A percentile compares a stretch with the other conserved stretches of the same genome.
Evolutionary conservation across 2,113 vertebrate genomes (phyloP).

Genomic region (Notothenia rossii): DNA sequence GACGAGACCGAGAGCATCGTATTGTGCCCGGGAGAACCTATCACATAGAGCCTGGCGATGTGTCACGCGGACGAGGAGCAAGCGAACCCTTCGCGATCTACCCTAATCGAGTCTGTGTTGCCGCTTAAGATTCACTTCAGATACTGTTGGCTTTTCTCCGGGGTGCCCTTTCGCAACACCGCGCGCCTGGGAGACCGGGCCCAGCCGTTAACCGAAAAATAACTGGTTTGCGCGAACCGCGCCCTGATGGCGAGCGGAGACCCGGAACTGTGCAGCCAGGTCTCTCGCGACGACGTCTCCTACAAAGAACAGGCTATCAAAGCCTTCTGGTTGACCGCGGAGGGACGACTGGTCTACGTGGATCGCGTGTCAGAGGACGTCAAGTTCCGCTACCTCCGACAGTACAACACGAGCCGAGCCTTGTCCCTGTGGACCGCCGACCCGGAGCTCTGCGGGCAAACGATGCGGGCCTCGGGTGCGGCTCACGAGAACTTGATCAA

Average conservation of each 20-base stretch:
- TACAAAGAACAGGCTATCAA: not conserved
- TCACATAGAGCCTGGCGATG: not conserved
- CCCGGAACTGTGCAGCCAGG: not conserved
- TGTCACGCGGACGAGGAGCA: not conserved
- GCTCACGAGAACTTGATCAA: not conserved
- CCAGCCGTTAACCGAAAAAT: not conserved
- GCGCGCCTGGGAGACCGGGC: not conserved
- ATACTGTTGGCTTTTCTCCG: constrained; percentile 23
- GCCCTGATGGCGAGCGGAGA: not conserved
- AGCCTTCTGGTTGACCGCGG: constrained; percentile 8
- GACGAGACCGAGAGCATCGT: not conserved
- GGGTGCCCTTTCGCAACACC: not conserved
- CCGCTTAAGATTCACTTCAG: constrained; percentile 21
- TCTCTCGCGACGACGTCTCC: not conserved
- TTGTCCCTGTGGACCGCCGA: not conserved
- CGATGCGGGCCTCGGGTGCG: not conserved
- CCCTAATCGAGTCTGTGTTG: not conserved
- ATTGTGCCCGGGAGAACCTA: not conserved
- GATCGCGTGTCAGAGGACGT: not conserved
- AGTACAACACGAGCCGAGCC: not conserved
- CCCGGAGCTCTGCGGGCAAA: not conserved
- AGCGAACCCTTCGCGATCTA: not conserved
- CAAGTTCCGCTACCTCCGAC: not conserved
- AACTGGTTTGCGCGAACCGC: not conserved
- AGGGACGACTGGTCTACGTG: not conserved